phyloP scores from a whole-genome alignment of 2,797 vertebrate genomes.

The Margarornis squamiger region DNA sequence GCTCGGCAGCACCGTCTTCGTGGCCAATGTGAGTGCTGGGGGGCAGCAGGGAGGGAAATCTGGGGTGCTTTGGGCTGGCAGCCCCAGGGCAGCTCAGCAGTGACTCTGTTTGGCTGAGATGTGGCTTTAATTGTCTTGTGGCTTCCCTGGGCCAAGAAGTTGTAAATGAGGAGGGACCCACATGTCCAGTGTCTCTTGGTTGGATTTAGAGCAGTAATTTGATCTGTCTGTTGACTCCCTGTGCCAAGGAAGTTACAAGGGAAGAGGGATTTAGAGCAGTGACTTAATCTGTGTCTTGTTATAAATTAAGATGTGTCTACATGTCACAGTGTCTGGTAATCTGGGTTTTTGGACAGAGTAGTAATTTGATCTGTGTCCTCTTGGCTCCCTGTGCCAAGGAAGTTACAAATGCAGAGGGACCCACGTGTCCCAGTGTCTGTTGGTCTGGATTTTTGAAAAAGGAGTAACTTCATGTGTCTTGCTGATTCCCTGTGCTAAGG shows the following conservation, averaged over 20 bases:
- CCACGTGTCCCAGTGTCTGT: too few relatives aligned
- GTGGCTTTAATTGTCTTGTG: too few relatives aligned
- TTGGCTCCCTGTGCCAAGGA: background rate
- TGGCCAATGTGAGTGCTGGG: background rate
- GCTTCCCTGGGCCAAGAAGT: too few relatives aligned
- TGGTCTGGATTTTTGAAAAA: background rate
- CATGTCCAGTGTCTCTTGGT: too few relatives aligned
- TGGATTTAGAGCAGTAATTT: background rate
- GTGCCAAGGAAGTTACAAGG: background rate
- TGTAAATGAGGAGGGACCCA: too few relatives aligned
- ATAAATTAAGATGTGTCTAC: too few relatives aligned
- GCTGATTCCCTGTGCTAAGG: background rate
- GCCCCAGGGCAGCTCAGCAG: background rate
- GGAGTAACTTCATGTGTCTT: background rate
- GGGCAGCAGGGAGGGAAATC: background rate
- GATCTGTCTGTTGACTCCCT: background rate
- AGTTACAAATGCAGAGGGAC: background rate
- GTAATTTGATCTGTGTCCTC: background rate
- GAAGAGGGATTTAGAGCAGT: too few relatives aligned
- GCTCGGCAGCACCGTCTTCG: constrained; percentile 6
- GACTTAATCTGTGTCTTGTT: too few relatives aligned
- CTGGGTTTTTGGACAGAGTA: too few relatives aligned
- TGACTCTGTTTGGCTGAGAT: background rate
- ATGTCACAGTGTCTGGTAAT: too few relatives aligned
- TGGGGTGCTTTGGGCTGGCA: background rate